Evolutionary conservation across 2,113 vertebrate genomes (phyloP), one percentile per base, ranked within the genome.

Genomic region (Hippoglossus stenolepis): DNA sequence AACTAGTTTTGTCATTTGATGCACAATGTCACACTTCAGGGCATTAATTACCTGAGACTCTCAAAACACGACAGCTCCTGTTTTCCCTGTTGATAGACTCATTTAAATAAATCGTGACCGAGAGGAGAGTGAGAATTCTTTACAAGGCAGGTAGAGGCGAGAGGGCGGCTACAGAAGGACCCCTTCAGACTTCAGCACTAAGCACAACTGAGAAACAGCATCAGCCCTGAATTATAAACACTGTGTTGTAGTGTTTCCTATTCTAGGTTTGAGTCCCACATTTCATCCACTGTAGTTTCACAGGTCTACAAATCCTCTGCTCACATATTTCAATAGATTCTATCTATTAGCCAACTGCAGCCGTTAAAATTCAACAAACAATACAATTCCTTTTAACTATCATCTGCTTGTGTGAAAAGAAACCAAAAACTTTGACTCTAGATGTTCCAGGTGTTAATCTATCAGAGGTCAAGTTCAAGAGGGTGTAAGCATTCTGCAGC

Each of bases 21-120:
- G 51, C 49, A 20, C 57, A 62, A 51, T 21, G 56, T 79, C 54
- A 70, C 74, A 80, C 70, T 51, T 38, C 38, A 62, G 75, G 63
- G 61, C 38, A 31, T 62, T 67, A 66, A 77, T 75, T 89, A 92
- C 93, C 93, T 93, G 94, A 94, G 91, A 89, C 85, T 88, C 73
- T 62, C 0, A 70, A 78, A 72, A 61, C 65, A 56, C 71, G 87
- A 12, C 24, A 11, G 17, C 45, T 83, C 64, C 68, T 71, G 65
- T 81, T 5, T 87, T 73, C 75, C 79, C 77, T 70, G 66, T 72
- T 61, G 65, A 71, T 47, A 69, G 65, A 78, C 40, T 59, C 28
- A 23, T 58, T 43, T 64, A 21, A 79, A 71, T 65, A 70, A 75
- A 70, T 82, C 65, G 31, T 58, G 67, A 70, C 51, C 0, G 5